These are phyloP conservation scores for Acropora tenuis DNA, from an alignment of 64 coral and sea anemone species.

Conservation along the genomic window DNA sequence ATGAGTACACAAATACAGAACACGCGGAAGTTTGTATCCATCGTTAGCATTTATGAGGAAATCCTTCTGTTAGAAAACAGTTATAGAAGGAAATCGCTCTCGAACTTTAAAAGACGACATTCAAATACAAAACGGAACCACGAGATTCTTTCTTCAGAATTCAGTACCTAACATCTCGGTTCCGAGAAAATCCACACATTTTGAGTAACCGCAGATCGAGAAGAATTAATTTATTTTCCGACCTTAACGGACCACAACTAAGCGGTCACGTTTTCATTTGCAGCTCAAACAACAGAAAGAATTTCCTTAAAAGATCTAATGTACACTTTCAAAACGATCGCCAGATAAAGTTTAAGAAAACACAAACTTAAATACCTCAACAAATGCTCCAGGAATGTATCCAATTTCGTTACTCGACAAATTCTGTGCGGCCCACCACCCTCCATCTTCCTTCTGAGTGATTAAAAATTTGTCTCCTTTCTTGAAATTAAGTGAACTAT, in stretches of 20 bases:
- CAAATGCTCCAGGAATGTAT: slow-evolving; percentile 64
- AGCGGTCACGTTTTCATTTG: slow-evolving; percentile 13
- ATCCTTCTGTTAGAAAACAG: background rate
- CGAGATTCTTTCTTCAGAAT: background rate
- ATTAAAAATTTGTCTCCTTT: slow-evolving; percentile 65
- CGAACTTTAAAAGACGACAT: background rate
- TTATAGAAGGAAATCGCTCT: background rate
- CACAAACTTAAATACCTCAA: slow-evolving; percentile 50
- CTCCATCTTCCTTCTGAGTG: slow-evolving; percentile 41
- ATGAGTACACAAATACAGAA: background rate
- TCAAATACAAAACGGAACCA: background rate
- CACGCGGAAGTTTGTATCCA: background rate
- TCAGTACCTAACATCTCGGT: background rate
- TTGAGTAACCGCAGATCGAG: too few relatives aligned
- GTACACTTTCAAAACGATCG: background rate
- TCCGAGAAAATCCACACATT: background rate
- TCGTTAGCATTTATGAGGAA: background rate
- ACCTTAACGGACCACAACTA: background rate
- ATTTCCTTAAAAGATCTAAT: background rate
- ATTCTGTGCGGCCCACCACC: slow-evolving; percentile 61
- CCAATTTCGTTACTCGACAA: slow-evolving; percentile 63
- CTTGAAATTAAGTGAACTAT: slow-evolving; percentile 39
- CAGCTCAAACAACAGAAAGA: slow-evolving; percentile 12
- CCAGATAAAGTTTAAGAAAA: background rate
- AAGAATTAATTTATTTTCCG: background rate